Conservation (phyloP, 2,888 invertebrate genomes). For the Pedicia rivosa region DNA sequence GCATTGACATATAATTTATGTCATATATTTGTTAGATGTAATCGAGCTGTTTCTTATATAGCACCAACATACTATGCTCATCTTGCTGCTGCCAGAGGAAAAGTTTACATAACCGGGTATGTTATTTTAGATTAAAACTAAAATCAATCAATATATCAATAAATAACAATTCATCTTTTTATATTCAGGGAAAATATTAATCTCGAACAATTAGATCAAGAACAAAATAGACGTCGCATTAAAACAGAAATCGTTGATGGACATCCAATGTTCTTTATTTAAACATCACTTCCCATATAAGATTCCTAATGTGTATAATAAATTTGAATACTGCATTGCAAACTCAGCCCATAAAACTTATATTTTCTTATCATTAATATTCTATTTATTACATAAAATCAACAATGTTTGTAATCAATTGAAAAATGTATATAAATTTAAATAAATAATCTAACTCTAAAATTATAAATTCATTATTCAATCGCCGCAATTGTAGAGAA, state of each 20-base stretch:
- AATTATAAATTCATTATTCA: no score
- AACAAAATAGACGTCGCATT: constrained; percentile 36
- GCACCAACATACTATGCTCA: constrained; percentile 81
- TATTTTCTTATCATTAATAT: no score
- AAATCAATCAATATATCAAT: neutral
- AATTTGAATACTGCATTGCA: no score
- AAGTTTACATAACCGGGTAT: constrained; percentile 26
- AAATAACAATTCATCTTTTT: neutral
- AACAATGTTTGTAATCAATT: no score
- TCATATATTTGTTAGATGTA: constrained; percentile 72
- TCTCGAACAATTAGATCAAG: constrained; percentile 30
- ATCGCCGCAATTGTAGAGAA: no score
- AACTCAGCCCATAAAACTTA: no score
- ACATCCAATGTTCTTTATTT: constrained; percentile 58
- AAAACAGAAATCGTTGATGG: constrained; percentile 34
- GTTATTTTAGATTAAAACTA: constrained; percentile 6
- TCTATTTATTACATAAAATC: no score
- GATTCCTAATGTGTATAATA: no score
- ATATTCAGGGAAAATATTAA: constrained; percentile 9
- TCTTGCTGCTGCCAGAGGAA: constrained; percentile 60
- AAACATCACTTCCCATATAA: no score
- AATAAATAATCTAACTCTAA: no score
- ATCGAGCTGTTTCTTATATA: constrained; percentile 69
- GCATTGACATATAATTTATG: constrained; percentile 67
- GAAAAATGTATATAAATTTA: no score